Evolutionary conservation across 2,797 vertebrate genomes (phyloP).

Genomic region (Mormyrops attenuatus): DNA sequence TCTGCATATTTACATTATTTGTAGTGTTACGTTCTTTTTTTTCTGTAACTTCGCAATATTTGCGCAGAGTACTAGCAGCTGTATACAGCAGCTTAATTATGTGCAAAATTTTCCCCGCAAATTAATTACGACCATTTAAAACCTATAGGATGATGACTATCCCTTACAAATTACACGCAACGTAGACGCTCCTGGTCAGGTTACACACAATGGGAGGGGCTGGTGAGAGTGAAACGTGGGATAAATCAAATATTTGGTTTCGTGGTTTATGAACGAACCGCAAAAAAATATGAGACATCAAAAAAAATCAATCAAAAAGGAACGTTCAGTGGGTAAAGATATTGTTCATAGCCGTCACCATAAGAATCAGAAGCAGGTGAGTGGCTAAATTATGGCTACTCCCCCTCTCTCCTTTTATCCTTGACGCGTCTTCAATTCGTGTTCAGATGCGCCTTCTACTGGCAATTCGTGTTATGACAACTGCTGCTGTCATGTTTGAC

Average conservation of each 20-base stretch:
- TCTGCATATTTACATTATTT: background rate
- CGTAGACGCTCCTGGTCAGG: background rate
- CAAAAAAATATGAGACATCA: background rate
- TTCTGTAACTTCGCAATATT: background rate
- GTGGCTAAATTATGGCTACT: background rate
- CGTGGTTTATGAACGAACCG: background rate
- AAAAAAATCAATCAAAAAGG: background rate
- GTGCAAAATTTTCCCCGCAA: background rate
- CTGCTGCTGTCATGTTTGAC: background rate
- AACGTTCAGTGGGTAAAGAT: background rate
- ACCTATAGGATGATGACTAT: background rate
- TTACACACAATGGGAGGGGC: background rate
- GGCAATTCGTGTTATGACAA: constrained; percentile 7
- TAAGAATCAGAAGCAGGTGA: constrained; percentile 2
- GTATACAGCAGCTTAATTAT: background rate
- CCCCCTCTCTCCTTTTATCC: background rate
- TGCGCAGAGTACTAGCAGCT: background rate
- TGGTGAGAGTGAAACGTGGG: background rate
- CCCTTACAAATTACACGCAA: background rate
- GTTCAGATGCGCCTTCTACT: constrained; percentile 21
- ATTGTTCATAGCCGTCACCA: background rate
- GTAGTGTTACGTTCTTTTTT: background rate
- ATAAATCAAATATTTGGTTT: background rate
- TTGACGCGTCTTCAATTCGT: background rate
- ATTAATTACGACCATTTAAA: background rate